Evolutionary conservation across 2,888 invertebrate genomes (phyloP).

Genomic region (Lasioglossum figueresi): DNA sequence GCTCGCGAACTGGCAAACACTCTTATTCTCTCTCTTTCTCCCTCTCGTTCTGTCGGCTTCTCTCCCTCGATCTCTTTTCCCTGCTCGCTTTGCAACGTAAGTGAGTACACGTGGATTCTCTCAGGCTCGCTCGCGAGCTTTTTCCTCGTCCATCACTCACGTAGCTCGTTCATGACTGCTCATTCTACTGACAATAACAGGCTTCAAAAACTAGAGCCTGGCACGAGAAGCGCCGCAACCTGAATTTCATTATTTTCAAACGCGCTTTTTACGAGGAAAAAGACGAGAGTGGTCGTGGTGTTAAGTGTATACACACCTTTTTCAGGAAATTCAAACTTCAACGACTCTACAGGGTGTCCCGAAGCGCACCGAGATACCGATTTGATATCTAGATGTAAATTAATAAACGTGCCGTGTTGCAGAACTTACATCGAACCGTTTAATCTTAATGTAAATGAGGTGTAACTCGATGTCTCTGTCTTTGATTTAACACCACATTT

Average conservation of each 20-base stretch:
- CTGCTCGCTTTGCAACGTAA: neutral
- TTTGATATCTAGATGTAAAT: neutral
- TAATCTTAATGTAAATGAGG: too few relatives aligned
- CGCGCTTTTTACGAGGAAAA: neutral
- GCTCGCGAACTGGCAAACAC: constrained; percentile 70
- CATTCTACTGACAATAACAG: constrained; percentile 75
- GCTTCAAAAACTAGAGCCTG: constrained; percentile 76
- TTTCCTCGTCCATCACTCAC: constrained; percentile 79
- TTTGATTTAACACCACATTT: too few relatives aligned
- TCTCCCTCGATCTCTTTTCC: neutral
- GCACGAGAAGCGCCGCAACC: constrained; percentile 76
- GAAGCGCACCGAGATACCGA: neutral
- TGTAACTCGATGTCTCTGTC: too few relatives aligned
- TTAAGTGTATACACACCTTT: constrained; percentile 2
- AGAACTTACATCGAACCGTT: too few relatives aligned
- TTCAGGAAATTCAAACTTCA: neutral
- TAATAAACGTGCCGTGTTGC: neutral
- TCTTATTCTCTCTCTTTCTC: constrained; percentile 15
- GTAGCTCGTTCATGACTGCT: constrained; percentile 75
- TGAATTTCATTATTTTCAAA: constrained; percentile 57
- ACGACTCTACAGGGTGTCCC: neutral
- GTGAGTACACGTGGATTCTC: constrained; percentile 43
- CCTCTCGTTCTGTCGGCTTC: neutral
- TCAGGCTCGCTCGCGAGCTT: constrained; percentile 59
- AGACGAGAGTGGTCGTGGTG: neutral